Evolutionary conservation across 1,140 invertebrate species (phyloP).

Genomic region (Ylistrum balloti): DNA sequence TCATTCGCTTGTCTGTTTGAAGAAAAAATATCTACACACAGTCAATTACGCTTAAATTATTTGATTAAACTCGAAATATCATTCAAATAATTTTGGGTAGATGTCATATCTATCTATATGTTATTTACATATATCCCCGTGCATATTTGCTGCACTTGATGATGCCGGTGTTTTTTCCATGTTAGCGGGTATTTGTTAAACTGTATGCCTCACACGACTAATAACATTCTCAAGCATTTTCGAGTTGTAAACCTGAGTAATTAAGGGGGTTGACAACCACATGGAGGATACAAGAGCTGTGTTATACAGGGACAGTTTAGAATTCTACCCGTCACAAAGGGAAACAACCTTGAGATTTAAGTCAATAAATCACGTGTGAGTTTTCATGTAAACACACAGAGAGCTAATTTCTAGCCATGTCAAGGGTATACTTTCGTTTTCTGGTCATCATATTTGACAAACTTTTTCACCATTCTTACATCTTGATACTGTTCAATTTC

Average conservation of each 20-base stretch:
- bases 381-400: not conserved
- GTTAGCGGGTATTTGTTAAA: not conserved
- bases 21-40: too few relatives aligned
- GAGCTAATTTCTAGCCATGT: not conserved
- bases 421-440: not conserved
- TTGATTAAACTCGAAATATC: too few relatives aligned
- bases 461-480: too few relatives aligned
- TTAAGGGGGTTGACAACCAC: not conserved
- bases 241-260: not conserved
- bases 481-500: too few relatives aligned
- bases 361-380: constrained; percentile 11
- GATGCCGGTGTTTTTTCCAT: not conserved
- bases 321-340: constrained; percentile 10
- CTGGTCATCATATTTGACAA: not conserved
- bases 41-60: too few relatives aligned
- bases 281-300: not conserved
- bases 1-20: too few relatives aligned
- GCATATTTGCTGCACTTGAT: not conserved
- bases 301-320: not conserved
- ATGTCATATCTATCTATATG: not conserved
- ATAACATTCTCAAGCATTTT: not conserved
- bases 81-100: not conserved
- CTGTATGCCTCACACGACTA: not conserved
- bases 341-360: constrained; percentile 31
- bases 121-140: not conserved